These are phyloP conservation scores for Tachystola acroxantha DNA, from an alignment of 2,888 invertebrate genomes.

Conservation along the genomic window DNA sequence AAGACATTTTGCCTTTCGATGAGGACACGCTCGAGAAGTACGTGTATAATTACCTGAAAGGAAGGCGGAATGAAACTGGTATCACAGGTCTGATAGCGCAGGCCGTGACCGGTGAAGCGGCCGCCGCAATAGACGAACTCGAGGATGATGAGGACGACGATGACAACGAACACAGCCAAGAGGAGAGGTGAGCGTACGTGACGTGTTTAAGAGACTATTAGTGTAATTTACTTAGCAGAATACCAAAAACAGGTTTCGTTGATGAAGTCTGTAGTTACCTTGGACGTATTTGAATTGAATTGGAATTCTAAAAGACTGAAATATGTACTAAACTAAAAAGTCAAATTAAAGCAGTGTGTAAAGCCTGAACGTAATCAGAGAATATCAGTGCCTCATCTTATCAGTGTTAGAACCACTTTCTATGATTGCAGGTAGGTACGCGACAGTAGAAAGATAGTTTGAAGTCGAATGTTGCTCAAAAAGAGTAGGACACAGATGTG, in stretches of 20 bases:
- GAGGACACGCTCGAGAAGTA: slow-evolving; percentile 63
- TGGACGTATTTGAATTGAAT: slow-evolving; percentile 10
- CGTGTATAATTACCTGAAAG: slow-evolving; percentile 56
- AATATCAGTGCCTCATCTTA: no score
- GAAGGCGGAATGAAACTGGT: slow-evolving; percentile 55
- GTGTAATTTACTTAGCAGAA: slow-evolving; percentile 34
- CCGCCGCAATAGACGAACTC: slow-evolving; percentile 39
- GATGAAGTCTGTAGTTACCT: slow-evolving; percentile 26
- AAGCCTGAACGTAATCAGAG: no score
- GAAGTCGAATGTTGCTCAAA: no score
- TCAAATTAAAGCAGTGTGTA: background rate
- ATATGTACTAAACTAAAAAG: no score
- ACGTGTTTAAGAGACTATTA: slow-evolving; percentile 19
- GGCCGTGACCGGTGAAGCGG: slow-evolving; percentile 53
- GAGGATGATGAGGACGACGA: slow-evolving; percentile 46
- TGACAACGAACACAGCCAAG: slow-evolving; percentile 27
- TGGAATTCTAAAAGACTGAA: background rate
- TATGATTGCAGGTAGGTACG: no score
- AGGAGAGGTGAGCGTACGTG: slow-evolving; percentile 38
- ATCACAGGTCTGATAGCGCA: slow-evolving; percentile 59
- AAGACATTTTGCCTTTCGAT: slow-evolving; percentile 61
- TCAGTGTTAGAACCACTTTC: no score
- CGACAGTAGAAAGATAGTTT: no score
- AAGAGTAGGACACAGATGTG: no score
- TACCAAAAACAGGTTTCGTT: slow-evolving; percentile 43